phyloP scores from a whole-genome alignment of 2,797 vertebrate genomes.

The Karalla daura region DNA sequence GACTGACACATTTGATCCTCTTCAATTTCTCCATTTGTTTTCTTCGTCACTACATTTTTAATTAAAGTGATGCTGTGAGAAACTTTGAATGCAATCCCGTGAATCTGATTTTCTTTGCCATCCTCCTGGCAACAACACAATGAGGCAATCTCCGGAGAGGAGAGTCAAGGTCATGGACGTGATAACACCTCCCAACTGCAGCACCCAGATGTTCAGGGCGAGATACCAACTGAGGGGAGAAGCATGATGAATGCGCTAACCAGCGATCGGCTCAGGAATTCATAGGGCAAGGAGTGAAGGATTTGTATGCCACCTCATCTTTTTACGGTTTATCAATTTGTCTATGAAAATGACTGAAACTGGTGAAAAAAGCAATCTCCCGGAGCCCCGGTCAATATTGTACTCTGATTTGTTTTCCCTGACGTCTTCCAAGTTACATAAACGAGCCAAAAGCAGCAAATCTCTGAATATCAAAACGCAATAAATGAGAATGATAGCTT shows the following conservation, averaged over 20 bases:
- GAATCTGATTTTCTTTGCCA: slow-evolving; percentile 26
- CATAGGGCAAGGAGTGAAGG: slow-evolving; percentile 7
- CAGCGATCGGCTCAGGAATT: background rate
- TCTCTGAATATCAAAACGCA: background rate
- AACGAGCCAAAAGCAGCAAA: slow-evolving; percentile 7
- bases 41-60: slow-evolving; percentile 32
- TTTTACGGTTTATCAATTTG: background rate
- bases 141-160: slow-evolving; percentile 51
- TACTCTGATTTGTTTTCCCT: background rate
- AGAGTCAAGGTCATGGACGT: slow-evolving; percentile 70
- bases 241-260: slow-evolving; percentile 4
- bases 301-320: slow-evolving; percentile 13
- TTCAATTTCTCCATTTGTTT: slow-evolving; percentile 24
- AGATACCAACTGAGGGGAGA: slow-evolving; percentile 61
- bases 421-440: background rate
- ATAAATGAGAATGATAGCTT: background rate
- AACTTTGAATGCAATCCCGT: slow-evolving; percentile 18
- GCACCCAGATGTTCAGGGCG: slow-evolving; percentile 66
- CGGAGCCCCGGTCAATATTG: background rate
- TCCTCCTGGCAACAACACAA: slow-evolving; percentile 42
- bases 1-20: slow-evolving; percentile 13
- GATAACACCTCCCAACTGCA: slow-evolving; percentile 69
- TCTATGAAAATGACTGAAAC: background rate
- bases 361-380: background rate
- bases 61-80: slow-evolving; percentile 26